A percentile compares a stretch with the other conserved stretches of the same genome.
Conservation (phyloP, 2,113 vertebrate species). For the Neodon shergylaensis region DNA sequence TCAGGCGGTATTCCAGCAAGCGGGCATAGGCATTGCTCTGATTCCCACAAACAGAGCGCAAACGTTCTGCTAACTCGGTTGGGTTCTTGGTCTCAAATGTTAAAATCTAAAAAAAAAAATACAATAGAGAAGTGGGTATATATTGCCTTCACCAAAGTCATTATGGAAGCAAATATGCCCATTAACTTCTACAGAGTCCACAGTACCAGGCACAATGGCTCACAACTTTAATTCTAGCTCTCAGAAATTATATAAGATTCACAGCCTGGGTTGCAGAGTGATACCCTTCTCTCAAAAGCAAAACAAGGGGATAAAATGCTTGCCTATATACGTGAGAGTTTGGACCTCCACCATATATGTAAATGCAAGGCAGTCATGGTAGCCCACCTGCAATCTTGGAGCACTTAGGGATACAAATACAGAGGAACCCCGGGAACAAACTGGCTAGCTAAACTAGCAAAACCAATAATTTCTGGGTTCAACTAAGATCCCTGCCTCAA, state of each 20-base stretch:
- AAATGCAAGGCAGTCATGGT: not conserved
- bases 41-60: slow-evolving; percentile 96
- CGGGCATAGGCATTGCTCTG: slow-evolving; percentile 99
- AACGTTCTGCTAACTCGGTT: slow-evolving; percentile 92
- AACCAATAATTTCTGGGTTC: not conserved
- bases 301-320: not conserved
- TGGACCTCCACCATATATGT: not conserved
- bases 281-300: not conserved
- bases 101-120: slow-evolving; percentile 89
- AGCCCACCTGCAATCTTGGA: not conserved
- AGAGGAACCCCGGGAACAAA: not conserved
- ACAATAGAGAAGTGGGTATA: not conserved
- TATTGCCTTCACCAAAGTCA: not conserved
- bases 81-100: slow-evolving; percentile 99
- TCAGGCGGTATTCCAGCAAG: slow-evolving; percentile 96
- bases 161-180: not conserved
- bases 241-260: not conserved
- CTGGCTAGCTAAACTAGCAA: not conserved
- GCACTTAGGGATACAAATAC: not conserved
- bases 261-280: not conserved
- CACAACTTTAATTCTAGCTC: not conserved
- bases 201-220: not conserved
- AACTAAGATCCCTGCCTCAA: not conserved
- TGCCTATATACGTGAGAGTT: no score
- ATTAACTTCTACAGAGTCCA: not conserved